Evolutionary conservation across 1,140 invertebrate species (phyloP), one percentile per base, ranked within the genome.

Genomic region (Drosophila truncata): DNA sequence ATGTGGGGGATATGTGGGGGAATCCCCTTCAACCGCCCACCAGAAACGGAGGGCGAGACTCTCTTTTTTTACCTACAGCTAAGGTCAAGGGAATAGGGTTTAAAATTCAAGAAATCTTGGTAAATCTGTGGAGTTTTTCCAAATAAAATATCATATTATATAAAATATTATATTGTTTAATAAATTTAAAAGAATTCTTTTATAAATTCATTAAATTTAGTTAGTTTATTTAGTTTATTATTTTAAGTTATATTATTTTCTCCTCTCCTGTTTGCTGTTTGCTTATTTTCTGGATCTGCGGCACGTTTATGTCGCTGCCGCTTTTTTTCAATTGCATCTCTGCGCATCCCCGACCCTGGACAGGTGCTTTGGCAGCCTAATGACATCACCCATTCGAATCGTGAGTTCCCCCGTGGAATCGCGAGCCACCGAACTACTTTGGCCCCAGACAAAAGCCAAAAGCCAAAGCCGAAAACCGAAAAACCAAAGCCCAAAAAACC

Each of bases 351-450:
- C 7, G 35, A 39, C 23, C 18, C 25, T 39, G 80, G 82, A 86
- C 78, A 86, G 82, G 82, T 86, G 82, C 78, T 80, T 79, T 84
- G 82, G 71, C 82, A 81, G 64, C 60, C 82, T 84, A 84, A 85
- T 84, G 81, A 81, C 82, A 84, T 79, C 76, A 79, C 76, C 76
- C 76, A 72, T 79, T 69, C 42, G 42, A 79, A 54, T 80, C 76
- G 77, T 79, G 77, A 71, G 70, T 18, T 49, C 27, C 50, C n/a
- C 46, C 44, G 5, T 25, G 54, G 46, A 37, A 44, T 37, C 29
- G 37, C 29, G 37, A 54, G 78, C 78, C 78, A 81, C 78, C 78
- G 78, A 77, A 81, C 64, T 81, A 77, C 79, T 72, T 76, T 82
- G 66, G 76, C 60, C 59, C 33, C 72, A 54, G 39, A 33, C 23